Evolutionary conservation across 2,113 vertebrate species (phyloP), one percentile per base, ranked within the genome.

Genomic region (Dipodomys merriami): DNA sequence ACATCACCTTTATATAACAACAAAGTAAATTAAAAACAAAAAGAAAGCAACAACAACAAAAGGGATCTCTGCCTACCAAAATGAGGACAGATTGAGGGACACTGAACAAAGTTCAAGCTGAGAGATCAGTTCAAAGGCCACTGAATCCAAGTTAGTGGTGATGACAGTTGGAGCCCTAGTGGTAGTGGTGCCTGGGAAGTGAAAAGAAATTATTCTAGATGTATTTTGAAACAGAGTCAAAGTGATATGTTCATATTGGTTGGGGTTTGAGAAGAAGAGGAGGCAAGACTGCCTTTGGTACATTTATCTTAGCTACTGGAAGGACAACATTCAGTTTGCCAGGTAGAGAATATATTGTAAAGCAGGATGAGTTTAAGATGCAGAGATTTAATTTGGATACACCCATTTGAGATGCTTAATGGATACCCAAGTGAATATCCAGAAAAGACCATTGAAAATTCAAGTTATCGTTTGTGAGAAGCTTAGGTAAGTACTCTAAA

Each of bases 211-310:
- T 19, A 80, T 68, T 93, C 15, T 86, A 35, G 44, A 81, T 30
- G 15, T 39, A 84, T 30, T 65, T 74, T 71, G 11, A 71, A 81
- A 69, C 30, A 77, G 22, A 20, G 35, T 11, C 25, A 35, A 49
- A 15, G 91, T 16, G 22, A 95, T 91, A 91, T 86, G 11, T 11
- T 65, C 44, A 83, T n/a, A 39, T 46, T 94, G n/a, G 27, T 29
- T 87, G 27, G 19, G 7, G 33, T 64, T 62, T 68, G 23, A 67
- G 19, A 85, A 4, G 33, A 76, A 62, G 67, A 13, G n/a, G 39
- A 82, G 35, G 83, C 7, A 20, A 33, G 29, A 3, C 10, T 94
- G 39, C 46, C 0, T 79, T 13, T 12, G 23, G 29, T 65, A n/a
- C 11, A 49, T 57, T 57, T 79, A 0, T 74, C 20, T 81, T 83